Evolutionary conservation across 2,113 vertebrate species (phyloP), one percentile per base, ranked within the genome.

Genomic region (Proterorhinus semilunaris): DNA sequence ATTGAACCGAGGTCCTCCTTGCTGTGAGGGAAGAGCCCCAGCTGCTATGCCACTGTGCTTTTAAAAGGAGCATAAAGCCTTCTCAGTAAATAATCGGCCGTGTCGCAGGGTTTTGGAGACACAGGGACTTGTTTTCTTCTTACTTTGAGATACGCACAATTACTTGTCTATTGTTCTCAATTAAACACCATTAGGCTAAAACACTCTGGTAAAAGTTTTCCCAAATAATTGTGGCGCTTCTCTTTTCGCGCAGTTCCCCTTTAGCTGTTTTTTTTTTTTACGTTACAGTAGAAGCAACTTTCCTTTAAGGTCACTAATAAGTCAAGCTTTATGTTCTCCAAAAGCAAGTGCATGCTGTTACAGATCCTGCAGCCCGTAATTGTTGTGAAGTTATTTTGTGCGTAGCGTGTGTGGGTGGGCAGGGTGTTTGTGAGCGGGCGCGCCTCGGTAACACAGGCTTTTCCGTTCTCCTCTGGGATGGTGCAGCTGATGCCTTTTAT

Each of bases 401-500:
- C 52, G 46, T 42, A 42, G 57, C 50, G 15, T 2, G 74, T 21
- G 54, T 48, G 66, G 50, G 4, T 44, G 45, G 9, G 45, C 27
- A 36, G 27, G 27, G 27, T 7, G 58, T 11, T 52, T 65, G 62
- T 47, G 46, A 58, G 55, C 13, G 55, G 13, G 21, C 63, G 8
- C 62, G 53, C 17, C 52, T 5, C 7, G 45, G 45, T 16, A 17
- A 63, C 8, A n/a, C 36, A 27, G 44, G 8, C n/a, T 53, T 16
- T 55, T 43, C 16, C 57, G 47, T 66, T 70, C 79, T 79, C 81
- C 72, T 72, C 6, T 72, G 68, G 77, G 81, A 74, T 17, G 8
- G 51, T 66, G 57, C 74, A 79, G 84, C 75, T 82, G 83, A 81
- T 75, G 82, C 62, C 65, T 16, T 85, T 88, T 81, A 91, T 83